These are phyloP conservation scores for Alexandromys fortis DNA, from an alignment of 2,113 vertebrate genomes.

Conservation along the genomic window DNA sequence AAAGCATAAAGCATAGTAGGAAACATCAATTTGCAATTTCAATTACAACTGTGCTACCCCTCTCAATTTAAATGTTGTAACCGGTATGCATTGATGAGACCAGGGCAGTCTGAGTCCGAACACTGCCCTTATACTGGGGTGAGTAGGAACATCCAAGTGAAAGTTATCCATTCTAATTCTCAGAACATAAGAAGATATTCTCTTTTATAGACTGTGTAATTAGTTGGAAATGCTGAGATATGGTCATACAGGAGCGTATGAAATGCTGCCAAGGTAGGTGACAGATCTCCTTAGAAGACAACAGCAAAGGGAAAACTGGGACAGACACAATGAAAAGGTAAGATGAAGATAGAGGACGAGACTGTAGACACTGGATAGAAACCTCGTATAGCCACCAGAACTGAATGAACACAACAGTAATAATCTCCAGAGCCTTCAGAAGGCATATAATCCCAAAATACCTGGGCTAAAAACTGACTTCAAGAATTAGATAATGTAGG, in stretches of 20 bases:
- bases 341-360: neutral
- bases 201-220: neutral
- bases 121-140: neutral
- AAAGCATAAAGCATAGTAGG: neutral
- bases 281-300: neutral
- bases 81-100: too few species aligned
- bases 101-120: neutral
- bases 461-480: neutral
- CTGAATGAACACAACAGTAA: too few species aligned
- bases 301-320: neutral
- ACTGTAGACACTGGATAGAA: accelerated
- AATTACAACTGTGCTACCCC: neutral
- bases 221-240: neutral
- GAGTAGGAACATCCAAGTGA: too few species aligned
- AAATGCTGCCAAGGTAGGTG: neutral
- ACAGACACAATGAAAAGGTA: too few species aligned
- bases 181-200: neutral
- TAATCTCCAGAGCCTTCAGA: neutral
- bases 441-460: neutral
- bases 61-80: neutral
- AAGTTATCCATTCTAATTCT: neutral
- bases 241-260: too few species aligned
- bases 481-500: too few species aligned
- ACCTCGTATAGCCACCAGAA: neutral
- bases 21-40: neutral